Base-by-base conservation (phyloP, 2,797 vertebrate genomes). In the Natrix natrix region DNA sequence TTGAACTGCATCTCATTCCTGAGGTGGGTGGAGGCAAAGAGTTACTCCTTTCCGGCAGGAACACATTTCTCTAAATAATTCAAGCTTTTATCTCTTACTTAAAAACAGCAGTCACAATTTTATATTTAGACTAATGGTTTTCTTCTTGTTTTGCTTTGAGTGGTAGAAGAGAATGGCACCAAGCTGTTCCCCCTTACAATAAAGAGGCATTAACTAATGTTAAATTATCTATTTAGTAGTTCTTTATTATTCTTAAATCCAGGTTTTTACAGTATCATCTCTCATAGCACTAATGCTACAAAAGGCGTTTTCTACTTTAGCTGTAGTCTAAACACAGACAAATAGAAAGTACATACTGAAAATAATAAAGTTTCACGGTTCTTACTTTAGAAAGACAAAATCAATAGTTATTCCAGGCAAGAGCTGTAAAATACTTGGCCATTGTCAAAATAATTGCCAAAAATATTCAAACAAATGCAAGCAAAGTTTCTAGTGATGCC, bases 371-470 rank as follows among this genome's bases (percentile, higher is more conserved):
- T 52, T 92, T 7, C 60, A 37, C 54, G 83, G 13, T 89, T 59
- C 57, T 94, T 87, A 10, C 86, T 94, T 83, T 78, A 92, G 87
- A 94, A 92, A 57, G 57, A 63, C 24, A 91, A 91, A 89, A 93
- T 93, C 90, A 93, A 93, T 93, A 89, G 59, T 87, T 93, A 26
- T 91, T 91, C 90, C 24, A 89, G 56, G 37, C 92, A 95, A 26
- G 87, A 28, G 91, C 57, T 69, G 63, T 37, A 87, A 90, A 90
- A 93, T 14, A 61, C 93, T 3, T 78, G 24, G 61, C 28, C 59
- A 94, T 26, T 66, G 89, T 92, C 88, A 83, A 83, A 48, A 56
- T 88, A 63, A 92, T n/a, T 43, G 4, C 87, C 94, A 89, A 56
- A 86, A 83, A 55, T 32, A 90, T 86, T 92, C 54, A 95, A 14